phyloP scores from a whole-genome alignment of 2,113 vertebrate species.

The Xiphophorus couchianus region DNA sequence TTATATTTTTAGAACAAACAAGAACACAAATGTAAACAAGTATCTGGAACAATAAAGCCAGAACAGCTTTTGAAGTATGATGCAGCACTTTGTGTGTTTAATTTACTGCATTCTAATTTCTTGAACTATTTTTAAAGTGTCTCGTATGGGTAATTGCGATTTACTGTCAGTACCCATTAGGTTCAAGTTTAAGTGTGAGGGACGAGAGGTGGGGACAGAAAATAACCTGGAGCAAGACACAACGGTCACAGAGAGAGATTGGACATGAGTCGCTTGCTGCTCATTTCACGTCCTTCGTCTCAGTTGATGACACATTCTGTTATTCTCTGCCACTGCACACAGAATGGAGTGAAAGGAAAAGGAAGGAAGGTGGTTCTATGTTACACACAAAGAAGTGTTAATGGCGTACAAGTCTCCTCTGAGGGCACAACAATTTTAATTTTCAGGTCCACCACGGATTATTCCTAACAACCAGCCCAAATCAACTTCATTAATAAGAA shows the following conservation, averaged over 20 bases:
- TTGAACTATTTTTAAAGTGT: constrained; percentile 67
- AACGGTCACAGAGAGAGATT: constrained; percentile 30
- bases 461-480: constrained; percentile 8
- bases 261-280: constrained; percentile 53
- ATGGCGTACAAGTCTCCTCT: neutral
- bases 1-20: neutral
- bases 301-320: constrained; percentile 46
- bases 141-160: constrained; percentile 67
- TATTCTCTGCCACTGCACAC: constrained; percentile 39
- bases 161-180: constrained; percentile 66
- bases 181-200: constrained; percentile 43
- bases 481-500: constrained; percentile 34
- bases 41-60: neutral
- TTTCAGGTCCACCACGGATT: constrained; percentile 1
- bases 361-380: no score
- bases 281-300: constrained; percentile 58
- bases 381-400: no score
- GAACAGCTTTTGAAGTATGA: constrained; percentile 8
- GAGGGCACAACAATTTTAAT: constrained; percentile 3
- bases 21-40: constrained; percentile 1
- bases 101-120: constrained; percentile 48
- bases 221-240: constrained; percentile 67
- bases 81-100: constrained; percentile 9
- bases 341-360: constrained; percentile 7
- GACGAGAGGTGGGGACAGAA: constrained; percentile 44